Base-by-base conservation (phyloP, 2,888 invertebrate species). In the Thymelicus acteon region DNA sequence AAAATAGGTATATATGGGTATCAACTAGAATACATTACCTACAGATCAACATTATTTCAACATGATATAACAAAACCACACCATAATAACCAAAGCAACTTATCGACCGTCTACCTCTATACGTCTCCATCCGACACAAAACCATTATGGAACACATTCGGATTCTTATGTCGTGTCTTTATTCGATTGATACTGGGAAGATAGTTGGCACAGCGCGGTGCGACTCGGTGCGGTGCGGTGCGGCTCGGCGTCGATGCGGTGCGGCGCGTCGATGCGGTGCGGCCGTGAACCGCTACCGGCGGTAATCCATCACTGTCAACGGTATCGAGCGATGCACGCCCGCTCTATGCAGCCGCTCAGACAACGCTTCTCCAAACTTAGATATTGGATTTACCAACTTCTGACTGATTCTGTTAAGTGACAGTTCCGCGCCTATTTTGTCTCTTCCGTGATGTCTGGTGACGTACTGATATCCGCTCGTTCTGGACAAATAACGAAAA, bases 281-380 rank as follows among this genome's bases (percentile, higher is more conserved):
- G 72, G 65, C 75, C 76, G 75, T 75, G 73, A 75, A 75, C 76
- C 71, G 84, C 80, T 80, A 79, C 83, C 81, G 84, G 78, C 78
- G 85, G 90, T 89, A 84, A 91, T 91, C 91, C 85, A 82, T 91
- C 91, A 90, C 88, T 89, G 90, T 91, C 93, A 89, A 82, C 84
- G 89, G 85, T 89, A 90, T 91, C 88, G 89, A 89, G 86, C 88
- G 91, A 85, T 91, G 91, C 92, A 92, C 89, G 89, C 88, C 87
- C 88, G 86, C 81, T 83, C 79, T 80, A 82, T 85, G 85, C 85
- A 86, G 79, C 75, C 74, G 52, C 61, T 78, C 79, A 79, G 76
- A 61, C 61, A 60, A 60, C 67, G 70, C 60, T 60, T 52, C 54
- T 82, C 85, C 87, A 89, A 91, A 91, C 89, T 90, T 91, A 89